Base-by-base conservation (phyloP, 2,113 vertebrate genomes). In the Mormyrus lacerda region DNA sequence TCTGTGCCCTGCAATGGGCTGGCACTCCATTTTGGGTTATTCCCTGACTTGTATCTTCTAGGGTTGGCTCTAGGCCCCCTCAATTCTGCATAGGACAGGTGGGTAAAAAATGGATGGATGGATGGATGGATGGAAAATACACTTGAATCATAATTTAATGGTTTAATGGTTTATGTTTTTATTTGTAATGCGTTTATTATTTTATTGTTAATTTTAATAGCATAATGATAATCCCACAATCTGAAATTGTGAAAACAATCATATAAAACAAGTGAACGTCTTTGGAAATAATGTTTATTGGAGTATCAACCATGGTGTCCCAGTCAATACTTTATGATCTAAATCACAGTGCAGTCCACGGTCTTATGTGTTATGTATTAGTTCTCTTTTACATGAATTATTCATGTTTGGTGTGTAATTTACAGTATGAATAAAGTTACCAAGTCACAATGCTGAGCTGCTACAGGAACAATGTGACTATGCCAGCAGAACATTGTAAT, bases 381-480 rank as follows among this genome's bases (percentile, higher is more conserved):
- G 21, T 47, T 85, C 39, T 45, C 15, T 85, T 85, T 85, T 45
- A 17, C 42, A 24, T 85, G 83, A 85, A 85, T 85, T 27, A 50
- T 85, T 85, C 83, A 85, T 85, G 44, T 85, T 85, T 82, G 31
- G 15, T 85, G 19, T 47, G 21, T 85, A 85, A 85, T 85, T 85
- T 85, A 24, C 76, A 48, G 48, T n/a, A 48, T 10, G 83, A 85
- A 47, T 47, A 45, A 44, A 85, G 83, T 85, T 76, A 76, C 31
- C n/a, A 47, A 47, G 44, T 45, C 83, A 47, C 83, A 85, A 85
- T n/a, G 10, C 44, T 11, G 44, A 47, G 42, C 24, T 47, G 13
- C 24, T 47, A 11, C 24, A 24, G 42, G 83, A 85, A 48, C 44
- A 85, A n/a, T 84, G 79, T 42, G 11, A 83, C 42, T 83, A 44